Conservation (phyloP, 1,140 invertebrate species). For the Caerostris extrusa region DNA sequence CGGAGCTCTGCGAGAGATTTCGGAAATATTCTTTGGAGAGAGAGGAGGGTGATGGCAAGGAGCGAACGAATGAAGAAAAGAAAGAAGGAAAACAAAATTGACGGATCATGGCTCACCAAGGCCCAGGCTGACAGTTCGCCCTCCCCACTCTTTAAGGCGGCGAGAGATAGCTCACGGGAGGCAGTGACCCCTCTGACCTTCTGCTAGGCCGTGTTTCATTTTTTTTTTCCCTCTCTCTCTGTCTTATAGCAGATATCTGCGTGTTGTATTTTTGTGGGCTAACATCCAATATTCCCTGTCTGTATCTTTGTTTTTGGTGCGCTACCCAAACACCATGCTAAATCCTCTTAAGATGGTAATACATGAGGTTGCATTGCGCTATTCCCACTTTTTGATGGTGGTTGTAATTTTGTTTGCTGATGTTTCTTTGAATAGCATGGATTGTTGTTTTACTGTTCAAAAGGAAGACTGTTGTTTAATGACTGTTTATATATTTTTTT, state of each 20-base stretch:
- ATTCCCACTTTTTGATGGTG: too few relatives aligned
- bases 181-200: constrained; percentile 39
- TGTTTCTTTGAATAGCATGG: neutral
- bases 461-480: neutral
- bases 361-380: neutral
- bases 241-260: neutral
- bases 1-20: neutral
- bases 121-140: constrained; percentile 17
- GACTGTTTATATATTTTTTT: neutral
- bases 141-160: constrained; percentile 47
- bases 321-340: neutral
- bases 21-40: neutral
- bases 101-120: constrained; percentile 21
- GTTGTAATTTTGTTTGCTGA: too few relatives aligned
- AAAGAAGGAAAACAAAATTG: constrained; percentile 6
- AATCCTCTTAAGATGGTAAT: neutral
- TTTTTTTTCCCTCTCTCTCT: neutral
- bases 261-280: neutral
- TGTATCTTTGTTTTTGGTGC: neutral
- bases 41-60: neutral
- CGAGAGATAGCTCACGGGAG: constrained; percentile 2
- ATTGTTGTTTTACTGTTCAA: neutral
- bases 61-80: neutral
- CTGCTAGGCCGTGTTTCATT: neutral
- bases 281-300: neutral